Base-by-base conservation (phyloP, 2,113 vertebrate genomes). In the Dicaeum eximium region DNA sequence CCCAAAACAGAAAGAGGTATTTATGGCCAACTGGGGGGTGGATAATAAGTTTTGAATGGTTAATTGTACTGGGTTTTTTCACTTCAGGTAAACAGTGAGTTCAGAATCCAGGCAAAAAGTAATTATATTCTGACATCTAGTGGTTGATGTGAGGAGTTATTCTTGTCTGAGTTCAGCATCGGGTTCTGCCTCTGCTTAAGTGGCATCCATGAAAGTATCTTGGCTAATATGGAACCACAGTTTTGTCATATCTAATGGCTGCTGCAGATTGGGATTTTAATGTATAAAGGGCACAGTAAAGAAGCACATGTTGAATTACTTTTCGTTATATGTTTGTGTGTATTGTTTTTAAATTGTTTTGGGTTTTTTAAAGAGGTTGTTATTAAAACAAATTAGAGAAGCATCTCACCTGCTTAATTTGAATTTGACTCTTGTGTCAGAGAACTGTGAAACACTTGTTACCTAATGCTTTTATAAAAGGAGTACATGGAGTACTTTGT, bases 1-100 rank as follows among this genome's bases (percentile, higher is more conserved):
- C 99, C 99, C 12, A 99, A 99, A 97, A 99, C 99, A 24, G 99
- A 99, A 77, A 98, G 99, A 96, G 98, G 98, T 99, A 94, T 64
- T 65, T 66, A 22, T 50, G 40, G 38, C 1, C 1, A 67, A n/a
- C 37, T 37, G 50, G 35, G 35, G 60, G 65, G 22, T 2, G 1
- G 7, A 6, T 64, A 3, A 7, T 17, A 15, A 22, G 4, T 71
- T 53, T 44, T 5, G 16, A 50, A 28, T 72, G 31, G 37, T 37
- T 88, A 19, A 28, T 60, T 24, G 14, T 8, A 1, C 13, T 35
- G 37, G 18, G 5, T 22, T 73, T 86, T 91, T 86, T 53, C 15
- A 10, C 19, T 5, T 35, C 15, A 27, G 4, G 5, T 44, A 24
- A 86, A 8, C 14, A 8, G 17, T 10, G n/a, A 54, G 19, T 44